Conservation (phyloP, 2,113 vertebrate species). For the Podarcis muralis region DNA sequence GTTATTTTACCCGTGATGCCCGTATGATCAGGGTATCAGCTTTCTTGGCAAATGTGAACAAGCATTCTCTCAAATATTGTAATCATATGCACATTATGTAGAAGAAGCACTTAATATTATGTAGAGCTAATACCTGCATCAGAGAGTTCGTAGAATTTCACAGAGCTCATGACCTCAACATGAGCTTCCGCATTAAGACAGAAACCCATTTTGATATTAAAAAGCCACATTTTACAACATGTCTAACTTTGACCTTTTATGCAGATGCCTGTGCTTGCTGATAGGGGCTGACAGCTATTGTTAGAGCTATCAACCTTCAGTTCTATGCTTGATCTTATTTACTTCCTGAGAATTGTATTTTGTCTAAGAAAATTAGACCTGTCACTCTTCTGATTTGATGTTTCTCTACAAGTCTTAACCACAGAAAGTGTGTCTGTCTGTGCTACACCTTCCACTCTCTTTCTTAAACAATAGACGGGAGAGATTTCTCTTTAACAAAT, state of each 20-base stretch:
- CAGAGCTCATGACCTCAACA: background rate
- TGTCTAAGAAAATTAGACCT: constrained; percentile 6
- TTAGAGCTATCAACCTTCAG: background rate
- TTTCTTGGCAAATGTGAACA: background rate
- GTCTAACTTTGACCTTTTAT: background rate
- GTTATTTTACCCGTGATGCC: background rate
- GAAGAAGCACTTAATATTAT: background rate
- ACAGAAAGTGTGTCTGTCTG: background rate
- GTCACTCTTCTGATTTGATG: background rate
- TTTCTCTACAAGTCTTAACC: background rate
- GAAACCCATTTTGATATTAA: background rate
- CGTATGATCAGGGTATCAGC: background rate
- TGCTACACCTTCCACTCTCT: constrained; percentile 3
- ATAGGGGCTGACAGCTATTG: background rate
- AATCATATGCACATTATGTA: background rate
- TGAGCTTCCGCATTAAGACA: background rate
- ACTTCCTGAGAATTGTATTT: background rate
- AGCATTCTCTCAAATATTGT: background rate
- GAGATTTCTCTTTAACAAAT: constrained; percentile 2
- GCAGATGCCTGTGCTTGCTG: background rate
- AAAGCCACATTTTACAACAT: background rate
- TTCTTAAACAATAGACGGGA: background rate
- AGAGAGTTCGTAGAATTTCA: background rate
- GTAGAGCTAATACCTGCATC: background rate
- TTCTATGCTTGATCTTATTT: background rate